Conservation (phyloP, 2,797 vertebrate species). For the Sternotherus odoratus region DNA sequence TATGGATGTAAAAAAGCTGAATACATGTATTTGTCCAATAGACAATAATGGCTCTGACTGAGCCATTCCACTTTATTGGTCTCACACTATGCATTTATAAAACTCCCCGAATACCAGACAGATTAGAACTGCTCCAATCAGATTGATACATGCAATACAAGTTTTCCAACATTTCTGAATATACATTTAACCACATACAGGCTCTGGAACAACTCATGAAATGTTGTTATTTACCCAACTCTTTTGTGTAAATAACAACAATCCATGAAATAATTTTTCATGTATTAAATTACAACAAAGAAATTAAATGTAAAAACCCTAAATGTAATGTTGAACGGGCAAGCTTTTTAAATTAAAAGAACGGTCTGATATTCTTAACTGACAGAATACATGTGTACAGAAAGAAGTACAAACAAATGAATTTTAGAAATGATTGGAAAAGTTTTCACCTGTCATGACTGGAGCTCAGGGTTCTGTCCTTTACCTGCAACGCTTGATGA, state of each 20-base stretch:
- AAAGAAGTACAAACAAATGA: neutral
- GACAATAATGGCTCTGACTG: conserved; percentile 73
- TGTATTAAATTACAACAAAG: conserved; percentile 57
- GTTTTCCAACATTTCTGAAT: conserved; percentile 77
- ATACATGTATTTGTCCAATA: conserved; percentile 61
- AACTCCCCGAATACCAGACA: conserved; percentile 72
- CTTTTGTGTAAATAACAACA: conserved; percentile 65
- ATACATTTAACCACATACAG: conserved; percentile 71
- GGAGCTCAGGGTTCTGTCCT: neutral
- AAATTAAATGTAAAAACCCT: conserved; percentile 40
- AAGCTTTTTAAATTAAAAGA: neutral
- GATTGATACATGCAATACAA: conserved; percentile 69
- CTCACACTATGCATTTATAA: conserved; percentile 69
- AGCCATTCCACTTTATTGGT: conserved; percentile 68
- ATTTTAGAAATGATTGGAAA: conserved; percentile 11
- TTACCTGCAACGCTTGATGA: neutral
- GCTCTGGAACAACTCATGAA: conserved; percentile 67
- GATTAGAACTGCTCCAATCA: conserved; percentile 74
- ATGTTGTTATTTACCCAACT: neutral
- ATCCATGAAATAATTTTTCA: conserved; percentile 58
- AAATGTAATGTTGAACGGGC: conserved; percentile 36
- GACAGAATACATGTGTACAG: neutral
- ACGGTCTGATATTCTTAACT: neutral
- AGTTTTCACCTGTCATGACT: neutral
- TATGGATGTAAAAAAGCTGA: conserved; percentile 69